Conservation (phyloP, 2,797 vertebrate genomes). For the Gymnodraco acuticeps region DNA sequence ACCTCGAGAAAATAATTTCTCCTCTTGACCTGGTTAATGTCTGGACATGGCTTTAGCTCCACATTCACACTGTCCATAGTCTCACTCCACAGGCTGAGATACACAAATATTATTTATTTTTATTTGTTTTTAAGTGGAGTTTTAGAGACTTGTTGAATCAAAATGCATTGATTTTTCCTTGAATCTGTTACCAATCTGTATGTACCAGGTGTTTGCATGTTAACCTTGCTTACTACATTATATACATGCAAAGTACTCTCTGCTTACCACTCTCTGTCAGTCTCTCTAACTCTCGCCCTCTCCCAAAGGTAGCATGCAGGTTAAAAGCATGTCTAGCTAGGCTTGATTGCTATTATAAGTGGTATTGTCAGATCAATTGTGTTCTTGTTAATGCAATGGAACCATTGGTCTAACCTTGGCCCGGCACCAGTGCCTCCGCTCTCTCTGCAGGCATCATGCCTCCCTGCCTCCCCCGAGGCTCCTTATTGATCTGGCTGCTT, state of each 20-base stretch:
- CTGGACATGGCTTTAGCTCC: too few relatives aligned
- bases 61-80: too few relatives aligned
- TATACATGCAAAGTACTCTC: conserved; percentile 30
- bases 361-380: conserved; percentile 81
- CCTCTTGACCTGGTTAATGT: too few relatives aligned
- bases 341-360: conserved; percentile 76
- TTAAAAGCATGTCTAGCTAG: conserved; percentile 68
- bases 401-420: conserved; percentile 80
- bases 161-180: neutral
- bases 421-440: conserved; percentile 47
- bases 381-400: conserved; percentile 79
- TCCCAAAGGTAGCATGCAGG: conserved; percentile 47
- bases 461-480: conserved; percentile 61
- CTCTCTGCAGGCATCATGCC: conserved; percentile 51
- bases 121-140: neutral
- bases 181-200: conserved; percentile 10
- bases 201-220: neutral
- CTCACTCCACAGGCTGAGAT: too few relatives aligned
- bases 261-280: neutral
- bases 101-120: too few relatives aligned
- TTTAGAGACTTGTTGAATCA: conserved; percentile 16
- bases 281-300: conserved; percentile 1
- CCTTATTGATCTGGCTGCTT: conserved; percentile 85
- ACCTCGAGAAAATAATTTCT: too few relatives aligned
- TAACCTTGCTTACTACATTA: conserved; percentile 6